These are phyloP conservation scores for Acronicta leporina DNA, from an alignment of 2,888 invertebrate genomes.

Conservation along the genomic window DNA sequence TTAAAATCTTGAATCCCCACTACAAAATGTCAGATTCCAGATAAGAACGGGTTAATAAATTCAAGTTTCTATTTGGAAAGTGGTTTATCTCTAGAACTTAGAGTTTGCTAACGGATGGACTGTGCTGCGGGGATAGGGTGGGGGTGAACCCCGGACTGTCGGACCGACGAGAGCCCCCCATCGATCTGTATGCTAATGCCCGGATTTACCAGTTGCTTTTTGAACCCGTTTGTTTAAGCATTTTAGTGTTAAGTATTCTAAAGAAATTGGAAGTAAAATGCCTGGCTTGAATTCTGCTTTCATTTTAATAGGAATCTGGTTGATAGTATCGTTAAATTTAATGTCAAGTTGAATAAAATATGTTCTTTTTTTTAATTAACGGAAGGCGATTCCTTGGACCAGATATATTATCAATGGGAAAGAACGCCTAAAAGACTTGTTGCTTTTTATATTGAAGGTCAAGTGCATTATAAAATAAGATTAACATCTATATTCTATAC, in stretches of 20 bases:
- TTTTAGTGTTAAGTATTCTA: slow-evolving; percentile 36
- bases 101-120: slow-evolving; percentile 48
- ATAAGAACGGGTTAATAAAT: slow-evolving; percentile 41
- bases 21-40: slow-evolving; percentile 6
- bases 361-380: too few relatives aligned
- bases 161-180: slow-evolving; percentile 40
- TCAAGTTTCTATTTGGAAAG: slow-evolving; percentile 49
- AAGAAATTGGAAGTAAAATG: slow-evolving; percentile 6
- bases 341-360: too few relatives aligned
- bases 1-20: too few relatives aligned
- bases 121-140: slow-evolving; percentile 21
- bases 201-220: slow-evolving; percentile 52
- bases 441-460: too few relatives aligned
- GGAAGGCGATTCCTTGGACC: too few relatives aligned
- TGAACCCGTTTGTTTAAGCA: slow-evolving; percentile 38
- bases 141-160: slow-evolving; percentile 31
- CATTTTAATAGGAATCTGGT: too few relatives aligned
- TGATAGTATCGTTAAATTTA: too few relatives aligned
- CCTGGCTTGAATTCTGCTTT: not conserved
- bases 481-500: too few relatives aligned
- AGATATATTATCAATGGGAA: too few relatives aligned
- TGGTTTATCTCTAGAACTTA: slow-evolving; percentile 50
- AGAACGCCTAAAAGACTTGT: too few relatives aligned
- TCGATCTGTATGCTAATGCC: slow-evolving; percentile 55
- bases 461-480: too few relatives aligned